Evolutionary conservation across 2,113 vertebrate genomes (phyloP).

Genomic region (Ictidomys tridecemlineatus): DNA sequence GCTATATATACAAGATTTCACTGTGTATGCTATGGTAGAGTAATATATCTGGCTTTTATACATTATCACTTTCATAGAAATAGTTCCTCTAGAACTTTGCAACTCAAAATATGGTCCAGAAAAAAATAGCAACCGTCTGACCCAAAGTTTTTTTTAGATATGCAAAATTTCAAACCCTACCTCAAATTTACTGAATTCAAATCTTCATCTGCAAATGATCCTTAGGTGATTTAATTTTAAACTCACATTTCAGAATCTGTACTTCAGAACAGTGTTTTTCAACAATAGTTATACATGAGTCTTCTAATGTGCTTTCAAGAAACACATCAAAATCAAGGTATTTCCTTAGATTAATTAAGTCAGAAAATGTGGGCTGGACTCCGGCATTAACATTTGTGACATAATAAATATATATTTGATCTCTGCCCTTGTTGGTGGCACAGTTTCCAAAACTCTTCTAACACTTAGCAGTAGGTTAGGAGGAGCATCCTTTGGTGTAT

Average conservation of each 20-base stretch:
- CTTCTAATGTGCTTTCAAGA: not conserved
- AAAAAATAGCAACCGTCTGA: not conserved
- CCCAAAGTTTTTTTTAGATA: not conserved
- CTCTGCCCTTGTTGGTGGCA: not conserved
- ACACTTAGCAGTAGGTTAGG: not conserved
- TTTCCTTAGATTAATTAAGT: not conserved
- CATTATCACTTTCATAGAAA: not conserved
- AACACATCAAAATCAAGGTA: not conserved
- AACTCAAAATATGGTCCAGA: not conserved
- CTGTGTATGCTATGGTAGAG: not conserved
- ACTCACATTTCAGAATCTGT: not conserved
- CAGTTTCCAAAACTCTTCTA: not conserved
- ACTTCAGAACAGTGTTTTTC: not conserved
- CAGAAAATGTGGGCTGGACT: not conserved
- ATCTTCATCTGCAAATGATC: not conserved
- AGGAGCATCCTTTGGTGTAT: not conserved
- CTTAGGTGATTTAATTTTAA: not conserved
- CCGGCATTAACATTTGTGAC: not conserved
- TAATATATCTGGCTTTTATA: not conserved
- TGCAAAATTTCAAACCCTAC: not conserved
- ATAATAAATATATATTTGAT: not conserved
- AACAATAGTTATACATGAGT: not conserved
- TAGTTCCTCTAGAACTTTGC: not conserved
- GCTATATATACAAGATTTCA: not conserved
- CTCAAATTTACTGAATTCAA: not conserved